Conservation (phyloP, 2,113 vertebrate species). For the Charina bottae region DNA sequence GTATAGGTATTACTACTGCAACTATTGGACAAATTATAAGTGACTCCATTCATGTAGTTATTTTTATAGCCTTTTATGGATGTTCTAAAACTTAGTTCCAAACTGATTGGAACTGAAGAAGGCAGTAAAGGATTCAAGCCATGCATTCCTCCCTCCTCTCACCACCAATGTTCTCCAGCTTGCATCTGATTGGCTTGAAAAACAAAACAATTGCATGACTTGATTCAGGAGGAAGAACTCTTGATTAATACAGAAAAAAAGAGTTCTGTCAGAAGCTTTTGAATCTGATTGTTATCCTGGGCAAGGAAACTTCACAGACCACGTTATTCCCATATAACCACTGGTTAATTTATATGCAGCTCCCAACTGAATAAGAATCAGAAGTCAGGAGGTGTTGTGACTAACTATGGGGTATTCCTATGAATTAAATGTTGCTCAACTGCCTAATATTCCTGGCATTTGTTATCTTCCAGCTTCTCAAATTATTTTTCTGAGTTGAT, state of each 20-base stretch:
- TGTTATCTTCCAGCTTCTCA: not conserved
- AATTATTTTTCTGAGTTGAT: constrained; percentile 12
- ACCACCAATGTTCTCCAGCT: not conserved
- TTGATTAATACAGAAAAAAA: not conserved
- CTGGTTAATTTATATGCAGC: not conserved
- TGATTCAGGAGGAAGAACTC: constrained; percentile 14
- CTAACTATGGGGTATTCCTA: constrained; percentile 29
- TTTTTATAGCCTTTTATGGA: not conserved
- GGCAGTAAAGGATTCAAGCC: not conserved
- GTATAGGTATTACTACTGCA: not conserved
- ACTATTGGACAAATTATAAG: not conserved
- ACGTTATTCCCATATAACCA: not conserved
- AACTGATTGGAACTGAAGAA: not conserved
- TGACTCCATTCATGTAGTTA: not conserved
- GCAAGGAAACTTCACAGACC: not conserved
- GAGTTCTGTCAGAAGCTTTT: not conserved
- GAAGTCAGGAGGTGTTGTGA: not conserved
- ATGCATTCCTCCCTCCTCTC: not conserved
- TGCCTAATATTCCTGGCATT: not conserved
- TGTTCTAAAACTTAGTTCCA: not conserved
- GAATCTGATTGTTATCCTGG: not conserved
- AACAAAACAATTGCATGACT: not conserved
- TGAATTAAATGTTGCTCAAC: constrained; percentile 6
- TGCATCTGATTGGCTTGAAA: not conserved
- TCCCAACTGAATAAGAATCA: constrained; percentile 27